Base-by-base conservation (phyloP, 2,888 invertebrate genomes). In the Trisateles emortualis region DNA sequence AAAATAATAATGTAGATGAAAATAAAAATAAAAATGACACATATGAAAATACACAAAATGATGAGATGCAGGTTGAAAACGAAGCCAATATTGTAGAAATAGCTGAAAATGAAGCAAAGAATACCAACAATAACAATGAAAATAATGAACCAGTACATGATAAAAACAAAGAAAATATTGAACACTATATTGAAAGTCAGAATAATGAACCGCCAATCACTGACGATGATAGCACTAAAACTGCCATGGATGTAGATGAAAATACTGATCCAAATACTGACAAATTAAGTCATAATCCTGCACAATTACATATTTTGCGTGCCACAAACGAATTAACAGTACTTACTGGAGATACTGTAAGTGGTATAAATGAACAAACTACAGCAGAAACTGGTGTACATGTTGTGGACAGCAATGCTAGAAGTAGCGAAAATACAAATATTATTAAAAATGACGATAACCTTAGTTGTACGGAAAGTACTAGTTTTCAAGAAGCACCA, bases 21-120 rank as follows among this genome's bases (percentile, higher is more conserved):
- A 24, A 22, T 29, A n/a, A 0, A 40, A 17, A 49, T 39, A 10
- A 40, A 14, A 13, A 43, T 26, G 44, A 6, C 0, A 2, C 5
- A 17, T 19, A 45, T 11, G 11, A 19, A 11, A 30, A 19, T 3
- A 8, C 10, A 11, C 6, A 19, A 38, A 36, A 17, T 32, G 11
- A 19, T 49, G 22, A 45, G 11, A 14, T 16, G 1, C 49, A 45
- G 26, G 5, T 22, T 35, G 45, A 43, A n/a, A 43, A 43, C 33
- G 32, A 68, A 33, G 36, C 46, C 10, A 43, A 38, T 38, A 14
- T 22, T 49, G 57, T 59, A 42, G 52, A 62, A 38, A 19, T 52
- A 11, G 56, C 67, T 14, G 35, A 43, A 11, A 40, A 0, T 48
- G 51, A 50, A 36, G 6, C 16, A 10, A 45, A 38, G 13, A n/a